A percentile compares a stretch with the other conserved stretches of the same genome.
Evolutionary conservation across 2,888 invertebrate species (phyloP).

Genomic region (Drosophila anomalata): DNA sequence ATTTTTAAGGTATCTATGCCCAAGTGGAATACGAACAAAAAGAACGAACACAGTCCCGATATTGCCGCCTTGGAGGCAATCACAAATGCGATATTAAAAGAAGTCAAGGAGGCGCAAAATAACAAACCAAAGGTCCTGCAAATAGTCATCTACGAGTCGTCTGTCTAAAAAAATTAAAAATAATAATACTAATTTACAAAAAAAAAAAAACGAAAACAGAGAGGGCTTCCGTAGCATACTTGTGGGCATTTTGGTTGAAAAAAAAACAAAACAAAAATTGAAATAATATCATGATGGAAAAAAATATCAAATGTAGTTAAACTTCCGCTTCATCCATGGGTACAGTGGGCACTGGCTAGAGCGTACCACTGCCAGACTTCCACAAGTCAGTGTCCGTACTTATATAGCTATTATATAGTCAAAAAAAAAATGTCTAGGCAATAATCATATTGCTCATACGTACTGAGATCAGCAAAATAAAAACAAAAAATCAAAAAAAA

Average conservation of each 20-base stretch:
- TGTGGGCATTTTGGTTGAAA: neutral
- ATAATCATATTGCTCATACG: slow-evolving; percentile 65
- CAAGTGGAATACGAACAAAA: slow-evolving; percentile 85
- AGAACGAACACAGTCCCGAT: slow-evolving; percentile 87
- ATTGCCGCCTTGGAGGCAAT: slow-evolving; percentile 86
- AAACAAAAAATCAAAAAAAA: slow-evolving; percentile 3
- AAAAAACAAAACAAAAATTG: neutral
- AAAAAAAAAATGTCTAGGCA: slow-evolving; percentile 54
- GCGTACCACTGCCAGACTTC: slow-evolving; percentile 39
- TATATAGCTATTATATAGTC: slow-evolving; percentile 41
- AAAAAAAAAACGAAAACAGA: neutral
- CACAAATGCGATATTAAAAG: slow-evolving; percentile 87
- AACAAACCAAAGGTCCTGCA: slow-evolving; percentile 87
- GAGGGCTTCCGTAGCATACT: slow-evolving; percentile 32
- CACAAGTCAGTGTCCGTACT: slow-evolving; percentile 29
- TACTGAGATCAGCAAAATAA: slow-evolving; percentile 52
- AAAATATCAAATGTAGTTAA: slow-evolving; percentile 45
- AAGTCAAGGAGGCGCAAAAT: slow-evolving; percentile 87
- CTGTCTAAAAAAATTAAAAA: slow-evolving; percentile 85
- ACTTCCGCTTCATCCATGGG: slow-evolving; percentile 26
- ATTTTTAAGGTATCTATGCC: slow-evolving; percentile 89
- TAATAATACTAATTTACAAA: neutral
- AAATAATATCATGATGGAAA: slow-evolving; percentile 19
- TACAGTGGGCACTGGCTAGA: slow-evolving; percentile 21
- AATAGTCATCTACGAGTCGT: slow-evolving; percentile 94